A percentile compares a stretch with the other conserved stretches of the same genome.
These are phyloP conservation scores for Fukomys damarensis DNA, from an alignment of 2,113 vertebrate species.

Conservation along the genomic window DNA sequence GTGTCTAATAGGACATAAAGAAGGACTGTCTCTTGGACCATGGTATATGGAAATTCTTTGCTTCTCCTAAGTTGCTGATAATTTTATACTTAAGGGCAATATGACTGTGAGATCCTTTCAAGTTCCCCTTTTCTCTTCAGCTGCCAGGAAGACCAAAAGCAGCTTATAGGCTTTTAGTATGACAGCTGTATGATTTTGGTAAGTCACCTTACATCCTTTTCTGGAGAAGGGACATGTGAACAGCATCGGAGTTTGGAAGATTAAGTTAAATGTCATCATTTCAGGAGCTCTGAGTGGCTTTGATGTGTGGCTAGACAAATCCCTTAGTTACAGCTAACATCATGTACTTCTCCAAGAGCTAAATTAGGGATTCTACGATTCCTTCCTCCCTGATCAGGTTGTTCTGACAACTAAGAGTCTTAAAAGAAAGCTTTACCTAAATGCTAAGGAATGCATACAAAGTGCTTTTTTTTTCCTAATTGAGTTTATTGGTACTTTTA, in stretches of 20 bases:
- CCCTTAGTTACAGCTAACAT: not conserved
- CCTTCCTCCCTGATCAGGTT: not conserved
- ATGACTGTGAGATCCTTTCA: not conserved
- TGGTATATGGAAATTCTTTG: not conserved
- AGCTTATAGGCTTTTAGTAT: not conserved
- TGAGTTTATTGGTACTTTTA: too few relatives aligned
- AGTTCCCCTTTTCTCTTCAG: constrained; percentile 26
- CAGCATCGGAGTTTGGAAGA: not conserved
- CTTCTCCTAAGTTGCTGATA: not conserved
- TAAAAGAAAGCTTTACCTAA: constrained; percentile 36
- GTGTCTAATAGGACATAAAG: not conserved
- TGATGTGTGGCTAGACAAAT: not conserved
- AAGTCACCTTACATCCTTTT: not conserved
- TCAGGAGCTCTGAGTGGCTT: not conserved
- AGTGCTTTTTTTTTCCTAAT: too few relatives aligned
- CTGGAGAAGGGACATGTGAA: not conserved
- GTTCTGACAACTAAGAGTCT: not conserved
- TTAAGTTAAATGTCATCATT: not conserved
- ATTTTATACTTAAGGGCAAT: not conserved
- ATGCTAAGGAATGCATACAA: not conserved
- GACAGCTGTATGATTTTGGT: not conserved
- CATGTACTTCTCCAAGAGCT: not conserved
- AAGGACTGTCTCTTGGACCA: not conserved
- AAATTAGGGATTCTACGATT: not conserved
- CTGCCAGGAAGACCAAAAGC: not conserved